Conservation (phyloP, 2,113 vertebrate genomes). For the human (Homo sapiens) region GRCh38 chr2:75577001-75577500, state of each 20-base stretch:
- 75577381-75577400: constrained; percentile 17
- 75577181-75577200: neutral
- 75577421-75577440: neutral
- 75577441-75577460: neutral
- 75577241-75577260: neutral
- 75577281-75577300: neutral
- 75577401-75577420: neutral
- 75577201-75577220: neutral
- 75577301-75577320: neutral
- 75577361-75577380: neutral
- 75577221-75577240: neutral
- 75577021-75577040: constrained; percentile 1
- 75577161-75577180: neutral
- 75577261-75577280: neutral
- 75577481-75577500: neutral
- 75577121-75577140: neutral
- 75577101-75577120: neutral
- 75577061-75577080: neutral
- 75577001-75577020: neutral
- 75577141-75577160: neutral
- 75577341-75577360: neutral
- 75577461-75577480: neutral
- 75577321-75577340: neutral
- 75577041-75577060: neutral
- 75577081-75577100: neutral